phyloP scores from a whole-genome alignment of 2,797 vertebrate genomes.

The Rhyacichthys aspro region DNA sequence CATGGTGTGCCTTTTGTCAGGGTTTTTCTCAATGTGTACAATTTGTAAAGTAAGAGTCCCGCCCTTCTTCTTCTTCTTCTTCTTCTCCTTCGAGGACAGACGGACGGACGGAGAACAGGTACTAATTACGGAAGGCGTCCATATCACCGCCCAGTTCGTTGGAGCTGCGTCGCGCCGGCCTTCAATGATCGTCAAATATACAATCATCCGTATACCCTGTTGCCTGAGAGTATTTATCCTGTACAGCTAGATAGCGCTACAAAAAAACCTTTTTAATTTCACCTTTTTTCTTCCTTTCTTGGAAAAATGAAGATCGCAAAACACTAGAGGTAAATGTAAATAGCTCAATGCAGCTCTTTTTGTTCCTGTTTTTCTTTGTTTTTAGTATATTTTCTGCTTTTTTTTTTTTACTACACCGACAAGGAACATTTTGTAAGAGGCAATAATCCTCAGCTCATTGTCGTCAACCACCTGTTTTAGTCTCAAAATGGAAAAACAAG shows the following conservation, averaged over 20 bases:
- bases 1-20: constrained; percentile 85
- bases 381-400: constrained; percentile 77
- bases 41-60: constrained; percentile 75
- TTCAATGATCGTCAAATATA: constrained; percentile 73
- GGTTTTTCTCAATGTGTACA: constrained; percentile 81
- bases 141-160: constrained; percentile 62
- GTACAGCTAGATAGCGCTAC: constrained; percentile 72
- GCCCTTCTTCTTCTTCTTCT: constrained; percentile 49
- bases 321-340: constrained; percentile 87
- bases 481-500: constrained; percentile 7
- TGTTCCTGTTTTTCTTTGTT: constrained; percentile 73
- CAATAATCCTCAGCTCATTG: constrained; percentile 76
- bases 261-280: constrained; percentile 55
- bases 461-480: constrained; percentile 34
- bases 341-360: constrained; percentile 77
- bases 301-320: constrained; percentile 44
- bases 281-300: constrained; percentile 47
- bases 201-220: constrained; percentile 76
- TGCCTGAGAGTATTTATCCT: constrained; percentile 81
- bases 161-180: constrained; percentile 58
- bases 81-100: constrained; percentile 43
- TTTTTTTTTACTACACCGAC: constrained; percentile 75
- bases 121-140: constrained; percentile 77
- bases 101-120: constrained; percentile 64
- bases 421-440: constrained; percentile 79